Base-by-base conservation (phyloP, 2,797 vertebrate species). In the Coregonus suidteri region DNA sequence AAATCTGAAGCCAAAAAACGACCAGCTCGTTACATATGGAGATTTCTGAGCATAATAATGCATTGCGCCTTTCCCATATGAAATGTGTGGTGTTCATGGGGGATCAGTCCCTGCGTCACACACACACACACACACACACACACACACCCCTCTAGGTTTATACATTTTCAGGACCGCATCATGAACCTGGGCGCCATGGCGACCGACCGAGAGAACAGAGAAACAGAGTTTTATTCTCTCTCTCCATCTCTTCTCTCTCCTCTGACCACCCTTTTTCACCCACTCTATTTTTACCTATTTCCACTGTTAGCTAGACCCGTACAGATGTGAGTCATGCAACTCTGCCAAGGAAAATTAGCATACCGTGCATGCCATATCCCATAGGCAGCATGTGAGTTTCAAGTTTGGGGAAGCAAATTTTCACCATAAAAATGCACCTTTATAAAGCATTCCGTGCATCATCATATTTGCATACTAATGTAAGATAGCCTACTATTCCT, bases 11-110 rank as follows among this genome's bases (percentile, higher is more conserved):
- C 62, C 25, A 7, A 31, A 65, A 14, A 18, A 18, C 51, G 41
- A 52, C 64, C 1, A 20, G 67, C 59, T 66, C 74, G 79, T 88
- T 88, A 83, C 79, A 83, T 88, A 86, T 88, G 81, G 64, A 70
- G 79, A 86, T 90, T 82, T 72, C 56, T 77, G 67, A 81, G 80
- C 25, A 64, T 77, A 59, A 73, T 79, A 84, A 77, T 73, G 25
- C 74, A 73, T 73, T 72, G 73, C 54, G 76, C 35, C 71, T 73
- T 6, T 79, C 47, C 59, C 56, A 79, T 78, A 35, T 25, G 16
- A 72, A 53, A 30, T 30, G 1, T 30, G 47, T 11, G 51, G 3
- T 14, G 30, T 53, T 18, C 68, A 51, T 20, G 47, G 5, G 15
- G 70, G 41, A 52, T 52, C 25, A 16, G 70, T 20, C 47, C 1